Percentiles rank a stretch among this genome's conserved stretches.
Conservation (phyloP, 1,140 invertebrate genomes). For the Brachionus paranguensis region DNA sequence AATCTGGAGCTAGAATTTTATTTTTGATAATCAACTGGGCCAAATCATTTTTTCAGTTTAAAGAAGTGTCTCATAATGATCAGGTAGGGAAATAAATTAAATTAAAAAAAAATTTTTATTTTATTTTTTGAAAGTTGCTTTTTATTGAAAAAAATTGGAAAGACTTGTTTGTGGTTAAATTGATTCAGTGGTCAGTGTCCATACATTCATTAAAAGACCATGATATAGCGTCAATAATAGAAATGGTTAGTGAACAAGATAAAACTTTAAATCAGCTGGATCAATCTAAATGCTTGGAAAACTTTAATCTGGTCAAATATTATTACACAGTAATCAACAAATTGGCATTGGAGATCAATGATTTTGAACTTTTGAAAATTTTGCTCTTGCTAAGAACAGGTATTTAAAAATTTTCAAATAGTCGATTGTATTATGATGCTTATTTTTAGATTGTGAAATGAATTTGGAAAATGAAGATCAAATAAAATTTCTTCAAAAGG, state of each 20-base stretch:
- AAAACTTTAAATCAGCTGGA: not conserved
- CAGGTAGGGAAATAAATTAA: slow-evolving; percentile 63
- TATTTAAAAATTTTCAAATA: not conserved
- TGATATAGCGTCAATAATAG: not conserved
- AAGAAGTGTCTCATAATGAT: slow-evolving; percentile 68
- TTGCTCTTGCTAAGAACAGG: not conserved
- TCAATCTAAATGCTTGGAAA: not conserved
- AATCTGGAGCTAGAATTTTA: slow-evolving; percentile 76
- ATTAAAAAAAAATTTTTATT: not conserved
- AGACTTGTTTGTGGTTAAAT: not conserved
- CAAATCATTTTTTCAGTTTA: slow-evolving; percentile 70
- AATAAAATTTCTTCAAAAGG: not conserved
- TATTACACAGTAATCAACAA: not conserved
- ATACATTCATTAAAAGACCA: not conserved
- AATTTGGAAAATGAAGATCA: not conserved
- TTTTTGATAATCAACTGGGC: slow-evolving; percentile 86
- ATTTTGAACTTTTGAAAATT: not conserved
- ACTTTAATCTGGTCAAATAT: not conserved
- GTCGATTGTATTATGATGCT: not conserved
- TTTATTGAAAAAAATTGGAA: slow-evolving; percentile 32
- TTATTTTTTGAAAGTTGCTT: not conserved
- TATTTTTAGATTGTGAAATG: not conserved
- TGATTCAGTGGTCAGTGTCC: slow-evolving; percentile 11
- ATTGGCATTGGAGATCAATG: not conserved
- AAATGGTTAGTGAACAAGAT: not conserved